Evolutionary conservation across 1,140 invertebrate species (phyloP).

Genomic region (Sarcophaga bullata): DNA sequence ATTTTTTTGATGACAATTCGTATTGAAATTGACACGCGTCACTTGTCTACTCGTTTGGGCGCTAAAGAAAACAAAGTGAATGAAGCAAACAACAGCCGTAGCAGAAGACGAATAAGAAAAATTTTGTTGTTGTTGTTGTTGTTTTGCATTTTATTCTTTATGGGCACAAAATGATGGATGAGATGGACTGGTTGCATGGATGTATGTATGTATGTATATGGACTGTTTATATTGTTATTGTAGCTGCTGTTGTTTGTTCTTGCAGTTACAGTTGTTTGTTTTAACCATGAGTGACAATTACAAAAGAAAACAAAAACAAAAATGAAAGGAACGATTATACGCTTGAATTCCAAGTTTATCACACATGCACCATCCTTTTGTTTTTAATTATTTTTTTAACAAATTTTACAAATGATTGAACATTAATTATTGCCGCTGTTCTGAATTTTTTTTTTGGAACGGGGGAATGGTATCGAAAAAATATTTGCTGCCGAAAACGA

Average conservation of each 20-base stretch:
- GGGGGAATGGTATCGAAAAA: too few relatives aligned
- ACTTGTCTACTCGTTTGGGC: slow-evolving; percentile 30
- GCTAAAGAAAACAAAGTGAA: slow-evolving; percentile 22
- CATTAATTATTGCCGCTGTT: background rate
- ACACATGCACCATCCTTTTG: background rate
- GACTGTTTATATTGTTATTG: background rate
- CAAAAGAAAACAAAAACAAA: background rate
- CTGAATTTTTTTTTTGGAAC: too few relatives aligned
- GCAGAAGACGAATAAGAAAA: background rate
- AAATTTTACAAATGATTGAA: background rate
- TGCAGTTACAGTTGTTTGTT: background rate
- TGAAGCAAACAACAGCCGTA: too few relatives aligned
- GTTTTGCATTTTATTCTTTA: background rate
- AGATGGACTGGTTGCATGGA: background rate
- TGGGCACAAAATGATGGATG: slow-evolving; percentile 22
- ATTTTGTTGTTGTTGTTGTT: slow-evolving; percentile 1
- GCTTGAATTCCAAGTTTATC: background rate
- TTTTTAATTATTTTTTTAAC: background rate
- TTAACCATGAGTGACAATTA: slow-evolving; percentile 31
- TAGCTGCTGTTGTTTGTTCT: background rate
- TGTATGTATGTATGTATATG: background rate
- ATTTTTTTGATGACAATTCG: slow-evolving; percentile 20
- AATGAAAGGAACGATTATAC: background rate
- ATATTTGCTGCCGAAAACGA: too few relatives aligned
- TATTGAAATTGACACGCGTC: slow-evolving; percentile 41